Evolutionary conservation across 2,888 invertebrate genomes (phyloP), one percentile per base, ranked within the genome.

Genomic region (Ophioninae sp.): DNA sequence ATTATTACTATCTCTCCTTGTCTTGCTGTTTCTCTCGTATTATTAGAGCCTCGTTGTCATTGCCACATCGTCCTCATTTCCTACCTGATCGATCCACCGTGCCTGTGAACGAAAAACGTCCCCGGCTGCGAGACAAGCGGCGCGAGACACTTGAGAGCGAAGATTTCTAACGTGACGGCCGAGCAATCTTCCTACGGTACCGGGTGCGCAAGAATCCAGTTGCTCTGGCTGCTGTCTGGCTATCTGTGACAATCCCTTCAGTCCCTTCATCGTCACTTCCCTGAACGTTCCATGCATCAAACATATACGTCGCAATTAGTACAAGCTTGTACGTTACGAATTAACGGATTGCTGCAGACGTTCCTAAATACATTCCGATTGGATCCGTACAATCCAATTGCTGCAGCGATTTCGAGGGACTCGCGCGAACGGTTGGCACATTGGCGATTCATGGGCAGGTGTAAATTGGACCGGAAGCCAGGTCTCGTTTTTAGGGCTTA

Each of bases 71-170:
- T 81, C 23, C 79, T 72, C 74, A 75, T 67, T 79, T 80, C 67
- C 86, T 85, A 91, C 92, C 88, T 92, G 92, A 87, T 93, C 92
- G 78, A 91, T 88, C 56, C 91, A 90, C 59, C 91, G 90, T 41
- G 91, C 88, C 82, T 95, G 95, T 5, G 95, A 93, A 41, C 94
- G 93, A 91, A 98, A 99, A 87, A 99, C 93, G 83, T 98, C 96
- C 0, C 96, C 96, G 62, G 98, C 94, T 7, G 97, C 95, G 84
- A 96, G 94, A 90, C 99, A 98, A 20, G 99, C 98, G 5, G 96
- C 95, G 69, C 99, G 95, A 0, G 99, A 96, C 0, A 98, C 98
- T 91, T 98, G 97, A 0, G 99, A 99, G 37, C 99, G 95, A 83
- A 99, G 94, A 93, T 98, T 99, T 87, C 96, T 96, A 68, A 98